These are phyloP conservation scores for Anhinga anhinga DNA, from an alignment of 2,113 vertebrate genomes.

Conservation along the genomic window DNA sequence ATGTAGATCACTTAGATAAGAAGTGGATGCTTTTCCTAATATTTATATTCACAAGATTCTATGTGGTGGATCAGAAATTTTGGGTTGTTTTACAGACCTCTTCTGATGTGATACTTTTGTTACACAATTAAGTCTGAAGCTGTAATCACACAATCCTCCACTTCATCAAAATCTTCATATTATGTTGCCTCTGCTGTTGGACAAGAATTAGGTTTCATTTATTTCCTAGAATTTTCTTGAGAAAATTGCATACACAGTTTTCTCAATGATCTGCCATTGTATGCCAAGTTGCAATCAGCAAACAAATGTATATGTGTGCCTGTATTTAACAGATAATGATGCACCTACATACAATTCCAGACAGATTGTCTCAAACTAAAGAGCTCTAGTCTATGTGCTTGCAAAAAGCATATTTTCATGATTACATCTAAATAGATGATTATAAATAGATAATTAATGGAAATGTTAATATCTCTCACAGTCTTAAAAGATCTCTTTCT, in stretches of 20 bases:
- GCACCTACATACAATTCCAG: neutral
- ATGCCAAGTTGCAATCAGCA: neutral
- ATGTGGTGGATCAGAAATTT: neutral
- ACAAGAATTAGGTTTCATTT: neutral
- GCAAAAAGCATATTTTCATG: neutral
- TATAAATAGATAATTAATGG: neutral
- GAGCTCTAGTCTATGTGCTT: neutral
- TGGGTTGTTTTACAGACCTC: neutral
- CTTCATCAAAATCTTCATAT: neutral
- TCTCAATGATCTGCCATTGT: neutral
- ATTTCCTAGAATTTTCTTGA: neutral
- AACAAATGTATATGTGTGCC: neutral
- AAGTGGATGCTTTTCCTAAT: neutral
- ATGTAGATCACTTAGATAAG: neutral
- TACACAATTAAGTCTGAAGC: neutral
- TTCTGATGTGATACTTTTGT: neutral
- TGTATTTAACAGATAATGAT: neutral
- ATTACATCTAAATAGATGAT: neutral
- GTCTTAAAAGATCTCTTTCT: neutral
- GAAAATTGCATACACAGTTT: neutral
- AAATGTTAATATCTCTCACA: neutral
- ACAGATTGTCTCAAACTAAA: neutral
- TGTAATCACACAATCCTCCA: neutral
- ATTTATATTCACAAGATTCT: neutral
- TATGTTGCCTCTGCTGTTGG: neutral